Evolutionary conservation across 2,113 vertebrate genomes (phyloP).

Genomic region (Garra rufa): DNA sequence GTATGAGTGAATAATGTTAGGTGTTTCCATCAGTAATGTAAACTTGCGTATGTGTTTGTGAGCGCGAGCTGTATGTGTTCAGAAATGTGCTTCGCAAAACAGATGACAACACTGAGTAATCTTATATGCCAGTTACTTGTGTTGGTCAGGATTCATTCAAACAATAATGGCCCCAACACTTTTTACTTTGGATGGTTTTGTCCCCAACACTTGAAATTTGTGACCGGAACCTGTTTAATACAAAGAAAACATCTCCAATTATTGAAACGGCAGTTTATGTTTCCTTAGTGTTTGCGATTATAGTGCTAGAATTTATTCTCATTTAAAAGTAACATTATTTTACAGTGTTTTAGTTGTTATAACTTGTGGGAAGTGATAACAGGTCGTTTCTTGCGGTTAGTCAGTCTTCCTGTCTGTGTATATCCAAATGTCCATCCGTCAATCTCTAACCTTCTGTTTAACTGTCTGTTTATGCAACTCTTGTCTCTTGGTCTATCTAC

Average conservation of each 20-base stretch:
- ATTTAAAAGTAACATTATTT: background rate
- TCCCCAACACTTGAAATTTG: background rate
- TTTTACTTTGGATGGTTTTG: background rate
- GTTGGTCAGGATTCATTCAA: background rate
- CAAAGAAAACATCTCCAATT: background rate
- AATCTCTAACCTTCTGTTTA: background rate
- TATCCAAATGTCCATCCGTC: background rate
- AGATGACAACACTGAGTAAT: background rate
- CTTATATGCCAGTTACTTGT: background rate
- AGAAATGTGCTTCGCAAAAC: background rate
- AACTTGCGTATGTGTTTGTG: background rate
- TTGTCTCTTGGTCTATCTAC: background rate
- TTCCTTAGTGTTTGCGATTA: background rate
- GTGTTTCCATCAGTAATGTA: constrained; percentile 17
- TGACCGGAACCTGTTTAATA: background rate
- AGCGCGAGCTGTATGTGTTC: background rate
- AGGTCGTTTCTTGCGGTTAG: background rate
- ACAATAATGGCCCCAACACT: background rate
- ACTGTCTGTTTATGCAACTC: background rate
- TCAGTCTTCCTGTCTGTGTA: background rate
- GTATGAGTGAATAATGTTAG: constrained; percentile 46
- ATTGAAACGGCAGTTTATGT: background rate
- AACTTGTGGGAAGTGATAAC: background rate
- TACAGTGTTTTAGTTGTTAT: background rate
- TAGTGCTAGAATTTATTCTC: background rate